Evolutionary conservation across 2,888 invertebrate genomes (phyloP), one percentile per base, ranked within the genome.

Genomic region (Drosophila imparisetae): DNA sequence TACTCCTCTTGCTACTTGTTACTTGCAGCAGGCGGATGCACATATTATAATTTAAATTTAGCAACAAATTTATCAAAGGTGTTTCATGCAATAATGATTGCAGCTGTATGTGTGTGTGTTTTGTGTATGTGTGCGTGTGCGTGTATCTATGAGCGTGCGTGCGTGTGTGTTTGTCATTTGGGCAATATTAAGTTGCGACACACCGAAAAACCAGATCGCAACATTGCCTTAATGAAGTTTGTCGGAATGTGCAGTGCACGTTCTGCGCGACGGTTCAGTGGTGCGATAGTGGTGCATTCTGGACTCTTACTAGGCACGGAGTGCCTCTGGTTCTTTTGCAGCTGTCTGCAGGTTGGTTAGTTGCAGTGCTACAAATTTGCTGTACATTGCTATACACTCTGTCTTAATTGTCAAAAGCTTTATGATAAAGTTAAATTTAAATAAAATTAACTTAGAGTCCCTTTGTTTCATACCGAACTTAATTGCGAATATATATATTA

Each of bases 41-140:
- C 83, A 91, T 91, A 90, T 91, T 90, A 89, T 91, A 90, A 92
- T 92, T 92, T 92, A 89, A 92, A 91, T 92, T 91, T 92, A 86
- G 81, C 86, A 88, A 86, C 90, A 91, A 92, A 92, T 89, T 88
- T 91, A 91, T 90, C 91, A 91, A 91, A 92, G 91, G 92, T 92
- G 92, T 91, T 91, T 88, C 90, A 91, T 90, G 89, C 82, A 78
- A 79, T 90, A 91, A 91, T 90, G 87, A 91, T 91, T 91, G 90
- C 91, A 88, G 80, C 73, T 82, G 86, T 71, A 72, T 34, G 27
- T 45, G 24, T 63, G 32, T 53, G 40, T 54, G 42, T 66, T 58
- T 36, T 66, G 55, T 57, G 59, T 64, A 21, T 69, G 45, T 36
- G 38, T 48, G 52, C 54, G 30, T 42, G 54, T 50, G 10, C 5